These are phyloP conservation scores for Arrhopalites spinosus DNA, from an alignment of 2,888 invertebrate species.

Conservation along the genomic window DNA sequence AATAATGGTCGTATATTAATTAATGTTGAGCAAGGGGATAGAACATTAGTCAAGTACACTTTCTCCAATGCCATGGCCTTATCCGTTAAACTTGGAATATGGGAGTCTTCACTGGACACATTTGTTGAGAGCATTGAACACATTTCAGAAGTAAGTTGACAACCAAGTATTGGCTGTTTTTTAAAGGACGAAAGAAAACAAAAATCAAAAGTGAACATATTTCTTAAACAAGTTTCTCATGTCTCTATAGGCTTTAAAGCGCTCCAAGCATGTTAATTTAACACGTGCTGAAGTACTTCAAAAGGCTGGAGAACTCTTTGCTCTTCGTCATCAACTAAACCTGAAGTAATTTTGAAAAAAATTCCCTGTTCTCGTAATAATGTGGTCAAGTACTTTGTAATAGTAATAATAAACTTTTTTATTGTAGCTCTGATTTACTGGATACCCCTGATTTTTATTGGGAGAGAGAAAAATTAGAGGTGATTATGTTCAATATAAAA, in stretches of 20 bases:
- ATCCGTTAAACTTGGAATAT: conserved; percentile 91
- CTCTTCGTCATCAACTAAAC: conserved; percentile 85
- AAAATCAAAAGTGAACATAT: background rate
- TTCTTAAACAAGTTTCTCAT: background rate
- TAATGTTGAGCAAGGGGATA: conserved; percentile 63
- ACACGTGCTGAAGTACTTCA: conserved; percentile 73
- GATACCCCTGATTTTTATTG: conserved; percentile 98
- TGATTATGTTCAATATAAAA: too few species aligned
- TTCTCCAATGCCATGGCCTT: conserved; percentile 93
- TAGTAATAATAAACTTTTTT: too few species aligned
- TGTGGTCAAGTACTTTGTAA: too few species aligned
- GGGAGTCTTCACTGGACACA: conserved; percentile 84
- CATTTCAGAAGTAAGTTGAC: conserved; percentile 68
- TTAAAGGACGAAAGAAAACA: background rate
- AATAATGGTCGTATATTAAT: conserved; percentile 63
- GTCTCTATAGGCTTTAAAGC: conserved; percentile 70
- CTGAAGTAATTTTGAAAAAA: too few species aligned
- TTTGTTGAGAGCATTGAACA: conserved; percentile 83
- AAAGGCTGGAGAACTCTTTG: conserved; percentile 86
- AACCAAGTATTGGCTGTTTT: background rate
- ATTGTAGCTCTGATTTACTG: conserved; percentile 87
- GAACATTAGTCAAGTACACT: conserved; percentile 83
- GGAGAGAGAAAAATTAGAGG: conserved; percentile 92
- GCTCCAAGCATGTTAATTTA: conserved; percentile 72
- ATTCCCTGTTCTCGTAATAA: too few species aligned